Base-by-base conservation (phyloP, 2,113 vertebrate species). In the Macaca nemestrina region DNA sequence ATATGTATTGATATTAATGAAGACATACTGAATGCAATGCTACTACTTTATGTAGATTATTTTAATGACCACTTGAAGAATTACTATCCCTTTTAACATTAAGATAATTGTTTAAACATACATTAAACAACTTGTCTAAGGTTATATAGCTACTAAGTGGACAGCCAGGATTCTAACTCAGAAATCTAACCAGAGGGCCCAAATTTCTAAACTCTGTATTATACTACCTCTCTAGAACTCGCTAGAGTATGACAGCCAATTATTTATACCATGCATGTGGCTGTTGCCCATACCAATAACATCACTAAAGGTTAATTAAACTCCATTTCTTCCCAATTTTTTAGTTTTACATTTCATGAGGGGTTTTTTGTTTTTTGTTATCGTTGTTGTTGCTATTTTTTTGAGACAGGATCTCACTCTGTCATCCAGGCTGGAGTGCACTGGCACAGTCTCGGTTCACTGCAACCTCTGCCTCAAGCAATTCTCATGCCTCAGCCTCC, bases 61-160 rank as follows among this genome's bases (percentile, higher is more conserved):
- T 75, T 95, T 68, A 89, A 64, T 10, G 80, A 48, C 10, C 38
- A 10, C n/a, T 50, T 70, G 55, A 83, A 75, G 57, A n/a, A 90
- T 67, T 61, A 50, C 35, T 27, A 80, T 50, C 35, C n/a, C 38
- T 73, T 82, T 83, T 45, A 95, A 70, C 43, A 89, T 7, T 84
- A 38, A 96, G n/a, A 64, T 88, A 96, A 80, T 43, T 43, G 35
- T 92, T 76, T 38, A 94, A 82, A 82, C 40, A 70, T n/a, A 88
- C 17, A 76, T 88, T 70, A 78, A 68, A 88, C 57, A 67, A 68
- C 20, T 76, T 82, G 14, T 50, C 43, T 79, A 70, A 70, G 52
- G 25, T 96, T 70, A 94, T 13, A 68, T 17, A 87, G 61, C 76
- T 83, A 52, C 50, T 76, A 85, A 52, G 27, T n/a, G 14, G 8